phyloP scores from a whole-genome alignment of 2,113 vertebrate genomes.

The Microcebus jonahi region DNA sequence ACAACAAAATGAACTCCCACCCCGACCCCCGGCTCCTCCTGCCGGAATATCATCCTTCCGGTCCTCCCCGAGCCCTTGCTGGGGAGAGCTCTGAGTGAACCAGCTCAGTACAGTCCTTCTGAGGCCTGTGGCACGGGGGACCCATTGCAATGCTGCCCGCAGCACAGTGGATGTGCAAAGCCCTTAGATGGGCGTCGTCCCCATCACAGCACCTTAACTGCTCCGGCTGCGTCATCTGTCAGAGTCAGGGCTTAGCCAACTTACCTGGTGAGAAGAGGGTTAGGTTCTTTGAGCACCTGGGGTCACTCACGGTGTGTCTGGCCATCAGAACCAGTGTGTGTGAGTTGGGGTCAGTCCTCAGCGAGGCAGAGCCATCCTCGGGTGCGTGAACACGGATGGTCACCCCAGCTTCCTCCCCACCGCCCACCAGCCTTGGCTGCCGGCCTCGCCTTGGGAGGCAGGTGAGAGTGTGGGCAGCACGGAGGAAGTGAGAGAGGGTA shows the following conservation, averaged over 20 bases:
- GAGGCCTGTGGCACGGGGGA: neutral
- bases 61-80: too few species aligned
- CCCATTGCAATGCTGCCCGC: neutral
- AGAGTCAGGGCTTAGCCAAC: neutral
- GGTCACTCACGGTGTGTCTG: neutral
- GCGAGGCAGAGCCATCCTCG: neutral
- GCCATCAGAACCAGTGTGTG: neutral
- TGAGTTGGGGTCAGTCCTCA: neutral
- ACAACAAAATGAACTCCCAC: neutral
- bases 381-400: too few species aligned
- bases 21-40: neutral
- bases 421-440: neutral
- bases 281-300: neutral
- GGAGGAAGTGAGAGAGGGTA: too few species aligned
- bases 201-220: neutral
- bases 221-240: rapidly evolving
- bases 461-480: neutral
- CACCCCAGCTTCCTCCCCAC: neutral
- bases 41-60: neutral
- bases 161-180: neutral
- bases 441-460: neutral
- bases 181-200: neutral
- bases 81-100: neutral
- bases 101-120: neutral
- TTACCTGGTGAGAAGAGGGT: neutral